Evolutionary conservation across 2,888 invertebrate genomes (phyloP), one percentile per base, ranked within the genome.

Genomic region (Myopa tessellatipennis): DNA sequence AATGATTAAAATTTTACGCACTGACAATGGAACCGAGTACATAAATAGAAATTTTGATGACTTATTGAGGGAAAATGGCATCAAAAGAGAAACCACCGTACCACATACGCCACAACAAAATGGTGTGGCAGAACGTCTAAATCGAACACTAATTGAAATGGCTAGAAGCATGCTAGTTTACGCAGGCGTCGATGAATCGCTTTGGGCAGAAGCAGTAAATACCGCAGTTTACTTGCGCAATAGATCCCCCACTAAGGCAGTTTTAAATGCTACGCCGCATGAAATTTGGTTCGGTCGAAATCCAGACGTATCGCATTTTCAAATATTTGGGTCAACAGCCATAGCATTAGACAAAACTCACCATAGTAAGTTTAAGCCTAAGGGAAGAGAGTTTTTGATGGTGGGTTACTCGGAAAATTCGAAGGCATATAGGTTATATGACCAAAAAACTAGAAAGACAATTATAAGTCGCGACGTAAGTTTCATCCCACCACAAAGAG

Each of bases 111-210:
- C 73, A 16, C 73, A 77, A 36, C 77, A 81, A 68, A 81, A 80
- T 45, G 79, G 81, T 5, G 80, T 80, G 14, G 77, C 80, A n/a
- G 78, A 79, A 65, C 67, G 80, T 40, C 75, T 77, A 26, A 82
- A 81, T 67, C 71, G 79, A 1, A 81, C 78, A n/a, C 52, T 79
- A 65, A 65, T 84, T 40, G 83, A 85, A 69, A 81, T 81, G 74
- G 84, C 84, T 8, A 79, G 85, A 40, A 79, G 82, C 38, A 81
- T 87, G 82, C 65, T 87, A 18, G 75, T 81, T 5, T 76, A 83
- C 34, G 77, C 81, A 36, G 78, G 78, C n/a, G 68, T 85, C 14
- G 81, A 55, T 84, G 86, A 79, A 40, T 71, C 79, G 61, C 74
- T 82, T 36, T 83, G 83, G 73, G 82, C 74, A 38, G 79, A 80